These are phyloP conservation scores for Triplophysa rosa DNA, from an alignment of 2,113 vertebrate species.

Conservation along the genomic window DNA sequence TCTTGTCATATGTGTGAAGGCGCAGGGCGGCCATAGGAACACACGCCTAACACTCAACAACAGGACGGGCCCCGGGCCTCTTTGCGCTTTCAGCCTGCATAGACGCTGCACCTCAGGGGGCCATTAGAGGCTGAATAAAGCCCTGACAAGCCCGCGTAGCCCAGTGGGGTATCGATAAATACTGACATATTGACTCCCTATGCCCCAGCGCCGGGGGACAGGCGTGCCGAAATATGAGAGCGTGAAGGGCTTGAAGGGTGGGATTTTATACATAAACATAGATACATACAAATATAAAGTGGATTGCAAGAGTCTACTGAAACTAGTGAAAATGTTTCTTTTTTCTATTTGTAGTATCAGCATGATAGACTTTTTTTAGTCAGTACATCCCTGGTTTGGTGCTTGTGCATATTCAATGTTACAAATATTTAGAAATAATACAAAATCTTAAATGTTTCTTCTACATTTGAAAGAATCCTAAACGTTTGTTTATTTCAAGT, in stretches of 20 bases:
- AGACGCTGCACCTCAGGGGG: constrained; percentile 88
- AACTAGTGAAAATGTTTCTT: background rate
- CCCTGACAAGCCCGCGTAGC: constrained; percentile 84
- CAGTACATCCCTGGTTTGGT: too few species aligned
- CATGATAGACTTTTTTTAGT: too few species aligned
- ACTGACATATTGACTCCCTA: constrained; percentile 87
- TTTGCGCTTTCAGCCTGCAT: constrained; percentile 77
- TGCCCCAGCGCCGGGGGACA: constrained; percentile 76
- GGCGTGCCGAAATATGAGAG: constrained; percentile 81
- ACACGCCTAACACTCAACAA: constrained; percentile 85
- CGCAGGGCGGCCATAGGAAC: constrained; percentile 72
- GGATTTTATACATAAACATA: constrained; percentile 55
- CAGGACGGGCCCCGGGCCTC: constrained; percentile 78
- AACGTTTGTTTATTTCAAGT: too few species aligned
- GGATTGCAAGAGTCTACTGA: constrained; percentile 27
- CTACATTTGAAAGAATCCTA: too few species aligned
- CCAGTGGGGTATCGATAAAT: constrained; percentile 87
- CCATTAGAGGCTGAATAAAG: constrained; percentile 84
- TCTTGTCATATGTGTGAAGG: constrained; percentile 78
- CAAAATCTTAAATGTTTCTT: too few species aligned
- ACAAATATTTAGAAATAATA: too few species aligned
- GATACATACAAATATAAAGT: constrained; percentile 5
- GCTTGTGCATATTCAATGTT: too few species aligned
- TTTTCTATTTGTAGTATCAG: too few species aligned
- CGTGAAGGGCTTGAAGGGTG: constrained; percentile 73